Percentiles rank a stretch among this genome's conserved stretches.
These are phyloP conservation scores for Trochalopteron elliotii DNA, from an alignment of 2,113 vertebrate species.

Conservation along the genomic window DNA sequence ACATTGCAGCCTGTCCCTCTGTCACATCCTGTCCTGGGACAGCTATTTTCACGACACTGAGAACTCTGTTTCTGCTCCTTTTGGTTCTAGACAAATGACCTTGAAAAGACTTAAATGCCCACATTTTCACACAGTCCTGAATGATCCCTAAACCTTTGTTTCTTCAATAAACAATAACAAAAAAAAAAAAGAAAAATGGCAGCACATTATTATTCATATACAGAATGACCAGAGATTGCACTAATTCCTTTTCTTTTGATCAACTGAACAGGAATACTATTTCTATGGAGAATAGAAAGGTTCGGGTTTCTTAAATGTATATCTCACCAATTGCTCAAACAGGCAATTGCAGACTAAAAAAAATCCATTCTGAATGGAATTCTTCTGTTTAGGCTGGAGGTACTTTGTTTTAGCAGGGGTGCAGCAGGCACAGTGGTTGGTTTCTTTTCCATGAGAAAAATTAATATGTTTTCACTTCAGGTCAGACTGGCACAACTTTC, in stretches of 20 bases:
- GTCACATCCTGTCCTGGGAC: fast-evolving
- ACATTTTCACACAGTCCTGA: not conserved
- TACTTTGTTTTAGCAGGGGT: not conserved
- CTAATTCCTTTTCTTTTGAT: not conserved
- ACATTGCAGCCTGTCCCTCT: not conserved
- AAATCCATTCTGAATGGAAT: not conserved
- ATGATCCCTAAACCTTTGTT: not conserved
- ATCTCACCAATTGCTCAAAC: not conserved
- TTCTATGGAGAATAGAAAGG: not conserved
- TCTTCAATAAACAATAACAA: not conserved
- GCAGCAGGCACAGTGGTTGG: not conserved
- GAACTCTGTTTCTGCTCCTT: not conserved
- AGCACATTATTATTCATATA: not conserved
- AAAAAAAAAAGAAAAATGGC: fast-evolving
- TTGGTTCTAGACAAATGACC: not conserved
- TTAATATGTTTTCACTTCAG: not conserved
- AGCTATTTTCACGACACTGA: not conserved
- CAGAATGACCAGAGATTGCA: not conserved
- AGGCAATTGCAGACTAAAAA: not conserved
- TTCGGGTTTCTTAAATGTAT: not conserved
- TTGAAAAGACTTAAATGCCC: not conserved
- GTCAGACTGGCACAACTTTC: not conserved
- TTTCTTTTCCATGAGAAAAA: not conserved
- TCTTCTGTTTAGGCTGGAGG: not conserved
- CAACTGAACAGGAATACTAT: not conserved